Percentiles rank a stretch among this genome's conserved stretches.
Conservation (phyloP, 2,888 invertebrate species). For the Drymonia ruficornis region DNA sequence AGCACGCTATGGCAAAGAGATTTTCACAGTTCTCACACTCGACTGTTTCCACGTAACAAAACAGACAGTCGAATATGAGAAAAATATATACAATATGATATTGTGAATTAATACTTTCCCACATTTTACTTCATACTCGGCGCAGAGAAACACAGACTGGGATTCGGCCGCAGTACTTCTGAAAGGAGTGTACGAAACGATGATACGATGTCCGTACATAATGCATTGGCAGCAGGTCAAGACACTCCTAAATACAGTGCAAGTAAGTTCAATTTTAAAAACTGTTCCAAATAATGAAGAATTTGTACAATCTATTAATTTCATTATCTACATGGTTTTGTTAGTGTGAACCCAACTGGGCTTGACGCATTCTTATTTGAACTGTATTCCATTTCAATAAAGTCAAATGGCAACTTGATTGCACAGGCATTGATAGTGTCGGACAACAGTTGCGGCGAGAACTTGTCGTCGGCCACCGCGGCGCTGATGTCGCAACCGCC, state of each 20-base stretch:
- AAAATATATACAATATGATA: no score
- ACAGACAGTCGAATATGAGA: no score
- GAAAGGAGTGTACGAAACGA: constrained; percentile 97
- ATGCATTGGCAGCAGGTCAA: constrained; percentile 98
- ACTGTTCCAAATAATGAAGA: not conserved
- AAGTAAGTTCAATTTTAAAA: constrained; percentile 81
- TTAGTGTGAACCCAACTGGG: not conserved
- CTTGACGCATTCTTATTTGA: not conserved
- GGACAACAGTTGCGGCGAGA: constrained; percentile 88
- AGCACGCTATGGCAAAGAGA: no score
- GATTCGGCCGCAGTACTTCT: constrained; percentile 97
- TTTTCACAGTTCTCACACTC: no score
- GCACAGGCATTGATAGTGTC: constrained; percentile 91
- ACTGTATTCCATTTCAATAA: not conserved
- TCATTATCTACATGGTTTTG: no score
- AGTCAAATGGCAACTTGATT: not conserved
- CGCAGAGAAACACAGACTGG: constrained; percentile 97
- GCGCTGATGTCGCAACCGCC: constrained; percentile 96
- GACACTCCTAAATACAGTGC: constrained; percentile 92
- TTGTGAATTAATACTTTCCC: not conserved
- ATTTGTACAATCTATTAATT: no score
- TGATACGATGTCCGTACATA: constrained; percentile 96
- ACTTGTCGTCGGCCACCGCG: constrained; percentile 92
- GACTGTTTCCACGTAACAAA: no score
- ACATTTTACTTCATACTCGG: not conserved